Base-by-base conservation (phyloP, 2,113 vertebrate genomes). In the Psephotus haematonotus region DNA sequence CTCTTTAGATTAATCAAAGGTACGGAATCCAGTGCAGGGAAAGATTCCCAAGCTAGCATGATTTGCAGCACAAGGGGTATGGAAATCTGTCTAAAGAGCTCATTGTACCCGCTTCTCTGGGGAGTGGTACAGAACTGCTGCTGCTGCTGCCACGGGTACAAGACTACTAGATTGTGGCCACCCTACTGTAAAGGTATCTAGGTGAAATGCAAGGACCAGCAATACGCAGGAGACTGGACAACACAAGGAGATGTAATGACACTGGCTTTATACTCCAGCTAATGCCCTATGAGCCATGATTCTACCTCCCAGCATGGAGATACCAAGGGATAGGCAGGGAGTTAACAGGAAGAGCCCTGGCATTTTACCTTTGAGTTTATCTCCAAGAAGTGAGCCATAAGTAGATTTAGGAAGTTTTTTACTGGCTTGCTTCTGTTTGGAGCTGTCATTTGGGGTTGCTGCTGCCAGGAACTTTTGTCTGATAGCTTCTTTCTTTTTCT, bases 331-430 rank as follows among this genome's bases (percentile, higher is more conserved):
- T 33, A 57, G 23, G 49, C 65, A 91, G 41, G 69, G 65, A 90
- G 25, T 82, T 79, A 67, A 79, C 28, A 63, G 84, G 55, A 94
- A 50, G 18, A 86, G 31, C 22, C 64, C 49, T 90, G 68, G 49
- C 60, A 31, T 80, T 94, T 97, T 97, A 99, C 99, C 99, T 98
- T 98, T 98, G 12, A 99, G 95, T 96, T 97, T 97, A 59, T 98
- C 98, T 83, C 98, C 98, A 43, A 98, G 91, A 69, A 94, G 88
- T 27, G 96, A 86, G 53, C 98, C 97, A 78, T 98, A 97, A 33
- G 98, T 92, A 69, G 97, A 96, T 96, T 98, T 99, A 27, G 97
- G 97, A 91, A 98, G 94, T 86, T 88, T 97, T 91, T 82, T 97
- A 81, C 59, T 97, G 68, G 83, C 60, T 86, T 92, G 86, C 91